phyloP scores from a whole-genome alignment of 1,140 invertebrate species.

The Anastrepha ludens region DNA sequence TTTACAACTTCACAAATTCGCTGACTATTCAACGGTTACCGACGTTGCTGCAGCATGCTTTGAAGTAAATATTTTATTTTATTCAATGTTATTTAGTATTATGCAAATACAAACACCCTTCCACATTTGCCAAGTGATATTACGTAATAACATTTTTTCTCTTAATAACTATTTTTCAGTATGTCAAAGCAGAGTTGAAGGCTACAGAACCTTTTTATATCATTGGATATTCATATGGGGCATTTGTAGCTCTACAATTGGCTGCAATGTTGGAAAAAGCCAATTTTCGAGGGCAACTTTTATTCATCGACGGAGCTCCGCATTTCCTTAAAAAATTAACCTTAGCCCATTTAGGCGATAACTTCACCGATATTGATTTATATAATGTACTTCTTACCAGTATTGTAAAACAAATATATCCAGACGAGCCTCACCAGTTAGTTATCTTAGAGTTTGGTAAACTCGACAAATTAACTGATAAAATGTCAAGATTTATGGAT shows the following conservation, averaged over 20 bases:
- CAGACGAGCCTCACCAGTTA: constrained; percentile 77
- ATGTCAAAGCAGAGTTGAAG: constrained; percentile 80
- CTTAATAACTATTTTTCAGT: constrained; percentile 52
- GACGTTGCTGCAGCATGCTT: constrained; percentile 63
- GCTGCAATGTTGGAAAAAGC: constrained; percentile 77
- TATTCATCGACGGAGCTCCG: constrained; percentile 79
- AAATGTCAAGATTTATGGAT: constrained; percentile 66
- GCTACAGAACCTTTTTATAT: constrained; percentile 76
- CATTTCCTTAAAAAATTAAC: constrained; percentile 76
- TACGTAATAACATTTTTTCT: constrained; percentile 60
- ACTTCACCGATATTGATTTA: constrained; percentile 75
- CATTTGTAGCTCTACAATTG: constrained; percentile 77
- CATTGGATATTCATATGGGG: constrained; percentile 82
- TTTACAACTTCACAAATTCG: constrained; percentile 65
- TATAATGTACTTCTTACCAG: constrained; percentile 77
- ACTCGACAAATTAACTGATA: constrained; percentile 63
- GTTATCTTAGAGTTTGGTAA: constrained; percentile 71
- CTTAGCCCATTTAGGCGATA: constrained; percentile 67
- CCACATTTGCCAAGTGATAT: too few species aligned
- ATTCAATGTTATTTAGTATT: not conserved
- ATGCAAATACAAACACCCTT: too few species aligned
- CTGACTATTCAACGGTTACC: constrained; percentile 61
- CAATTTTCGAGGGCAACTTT: constrained; percentile 76
- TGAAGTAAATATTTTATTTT: constrained; percentile 61
- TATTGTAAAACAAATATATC: constrained; percentile 76